These are phyloP conservation scores for Seriola rivoliana DNA, from an alignment of 2,113 vertebrate genomes.

Conservation along the genomic window DNA sequence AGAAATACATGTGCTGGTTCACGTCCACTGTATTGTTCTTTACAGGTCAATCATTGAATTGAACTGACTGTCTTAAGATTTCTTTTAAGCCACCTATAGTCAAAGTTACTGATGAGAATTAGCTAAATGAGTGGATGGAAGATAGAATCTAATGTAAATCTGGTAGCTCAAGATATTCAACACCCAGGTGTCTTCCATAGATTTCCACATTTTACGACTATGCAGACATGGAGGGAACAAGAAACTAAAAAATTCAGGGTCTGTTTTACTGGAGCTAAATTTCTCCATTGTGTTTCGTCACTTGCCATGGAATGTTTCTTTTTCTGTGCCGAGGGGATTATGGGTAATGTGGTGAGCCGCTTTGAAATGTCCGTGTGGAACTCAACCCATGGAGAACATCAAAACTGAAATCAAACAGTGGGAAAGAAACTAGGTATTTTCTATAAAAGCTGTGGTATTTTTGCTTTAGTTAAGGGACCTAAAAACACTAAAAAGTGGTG, in stretches of 20 bases:
- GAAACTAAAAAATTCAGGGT: constrained; percentile 38
- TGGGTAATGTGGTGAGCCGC: constrained; percentile 71
- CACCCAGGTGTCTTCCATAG: constrained; percentile 46
- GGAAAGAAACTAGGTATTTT: constrained; percentile 63
- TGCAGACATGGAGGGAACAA: constrained; percentile 1
- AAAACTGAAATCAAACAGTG: constrained; percentile 70
- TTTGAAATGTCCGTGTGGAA: constrained; percentile 65
- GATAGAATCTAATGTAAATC: not conserved
- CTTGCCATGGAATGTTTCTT: constrained; percentile 58
- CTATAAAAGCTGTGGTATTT: constrained; percentile 55
- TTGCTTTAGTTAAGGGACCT: constrained; percentile 37
- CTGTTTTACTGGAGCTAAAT: constrained; percentile 63
- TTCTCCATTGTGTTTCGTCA: constrained; percentile 49
- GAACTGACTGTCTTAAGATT: not conserved
- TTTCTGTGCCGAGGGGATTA: constrained; percentile 65
- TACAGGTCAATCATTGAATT: not conserved
- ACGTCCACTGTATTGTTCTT: not conserved
- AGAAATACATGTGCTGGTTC: not conserved
- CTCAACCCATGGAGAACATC: constrained; percentile 47
- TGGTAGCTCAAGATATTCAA: not conserved
- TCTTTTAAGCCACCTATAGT: not conserved
- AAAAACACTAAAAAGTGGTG: constrained; percentile 47
- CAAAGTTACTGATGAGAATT: not conserved
- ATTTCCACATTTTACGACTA: constrained; percentile 2
- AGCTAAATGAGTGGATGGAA: not conserved